Base-by-base conservation (phyloP, 2,888 invertebrate genomes). In the Trilocha varians region DNA sequence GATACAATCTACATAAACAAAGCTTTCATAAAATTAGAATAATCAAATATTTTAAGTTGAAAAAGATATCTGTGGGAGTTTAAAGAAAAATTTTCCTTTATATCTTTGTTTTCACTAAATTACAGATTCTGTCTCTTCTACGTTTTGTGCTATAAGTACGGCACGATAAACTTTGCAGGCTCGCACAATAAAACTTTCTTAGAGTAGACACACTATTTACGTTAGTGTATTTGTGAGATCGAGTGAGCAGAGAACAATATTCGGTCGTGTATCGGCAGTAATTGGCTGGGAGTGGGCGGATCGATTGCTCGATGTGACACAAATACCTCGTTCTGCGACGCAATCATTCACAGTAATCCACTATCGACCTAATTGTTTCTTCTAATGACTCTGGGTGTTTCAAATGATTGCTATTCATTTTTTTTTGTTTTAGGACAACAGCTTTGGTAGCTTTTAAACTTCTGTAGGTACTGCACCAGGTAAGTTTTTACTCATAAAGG, bases 351-450 rank as follows among this genome's bases (percentile, higher is more conserved):
- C 67, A 58, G 69, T 78, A 77, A 82, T 78, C 76, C 71, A 77
- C 75, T 70, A 73, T 70, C 74, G 68, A 75, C 73, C 72, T 78
- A 82, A 82, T 82, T 78, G 78, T 73, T 80, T 73, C 74, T 72
- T 73, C 71, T 74, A 74, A 75, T 73, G 70, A 73, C 71, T 64
- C n/a, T n/a, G n/a, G n/a, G n/a, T n/a, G n/a, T n/a, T n/a, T n/a
- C n/a, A n/a, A n/a, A n/a, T n/a, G n/a, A 68, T 67, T 67, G 65
- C 63, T 59, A 62, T 52, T 63, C 68, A 72, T 74, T 73, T 13
- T 38, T 38, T 5, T 32, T 38, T 14, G 13, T 32, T 32, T 13
- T 8, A 15, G n/a, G 5, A 36, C 36, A 14, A 38, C 2, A 14
- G 14, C 25, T 18, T 18, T 3, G 36, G 17, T 16, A 36, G 5